These are phyloP conservation scores for Xiphophorus hellerii DNA, from an alignment of 2,113 vertebrate genomes.

Conservation along the genomic window DNA sequence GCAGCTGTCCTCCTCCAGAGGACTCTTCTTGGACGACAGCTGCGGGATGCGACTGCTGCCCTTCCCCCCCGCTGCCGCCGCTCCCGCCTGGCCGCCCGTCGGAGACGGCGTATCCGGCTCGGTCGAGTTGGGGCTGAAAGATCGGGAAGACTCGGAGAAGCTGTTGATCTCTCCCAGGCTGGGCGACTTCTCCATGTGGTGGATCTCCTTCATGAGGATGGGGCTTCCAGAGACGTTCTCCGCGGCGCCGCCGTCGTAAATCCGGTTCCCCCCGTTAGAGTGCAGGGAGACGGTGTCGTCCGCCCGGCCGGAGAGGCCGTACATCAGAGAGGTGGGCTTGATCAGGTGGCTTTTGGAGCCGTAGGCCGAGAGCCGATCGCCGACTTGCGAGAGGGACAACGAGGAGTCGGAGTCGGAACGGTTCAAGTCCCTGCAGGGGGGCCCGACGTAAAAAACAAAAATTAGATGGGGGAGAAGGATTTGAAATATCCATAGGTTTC, in stretches of 20 bases:
- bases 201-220: constrained; percentile 83
- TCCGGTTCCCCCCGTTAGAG: constrained; percentile 83
- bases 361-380: constrained; percentile 82
- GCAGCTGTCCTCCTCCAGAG: constrained; percentile 91
- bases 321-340: constrained; percentile 83
- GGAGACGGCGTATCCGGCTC: constrained; percentile 92
- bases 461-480: constrained; percentile 9
- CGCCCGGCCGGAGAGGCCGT: constrained; percentile 65
- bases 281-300: constrained; percentile 76
- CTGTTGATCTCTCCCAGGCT: constrained; percentile 88
- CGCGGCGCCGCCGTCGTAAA: constrained; percentile 67
- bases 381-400: constrained; percentile 89
- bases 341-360: constrained; percentile 81
- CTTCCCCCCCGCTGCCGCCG: constrained; percentile 55
- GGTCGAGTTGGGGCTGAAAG: constrained; percentile 92
- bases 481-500: not conserved
- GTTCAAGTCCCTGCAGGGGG: constrained; percentile 86
- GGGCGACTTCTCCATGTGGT: constrained; percentile 84
- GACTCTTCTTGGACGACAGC: constrained; percentile 90
- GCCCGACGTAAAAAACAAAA: not conserved
- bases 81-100: constrained; percentile 73
- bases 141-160: constrained; percentile 89
- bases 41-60: constrained; percentile 90
- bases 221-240: constrained; percentile 87
- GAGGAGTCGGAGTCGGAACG: constrained; percentile 95